Percentiles rank a stretch among this genome's conserved stretches.
phyloP scores from a whole-genome alignment of 2,888 invertebrate species.

The Furcula furcula region DNA sequence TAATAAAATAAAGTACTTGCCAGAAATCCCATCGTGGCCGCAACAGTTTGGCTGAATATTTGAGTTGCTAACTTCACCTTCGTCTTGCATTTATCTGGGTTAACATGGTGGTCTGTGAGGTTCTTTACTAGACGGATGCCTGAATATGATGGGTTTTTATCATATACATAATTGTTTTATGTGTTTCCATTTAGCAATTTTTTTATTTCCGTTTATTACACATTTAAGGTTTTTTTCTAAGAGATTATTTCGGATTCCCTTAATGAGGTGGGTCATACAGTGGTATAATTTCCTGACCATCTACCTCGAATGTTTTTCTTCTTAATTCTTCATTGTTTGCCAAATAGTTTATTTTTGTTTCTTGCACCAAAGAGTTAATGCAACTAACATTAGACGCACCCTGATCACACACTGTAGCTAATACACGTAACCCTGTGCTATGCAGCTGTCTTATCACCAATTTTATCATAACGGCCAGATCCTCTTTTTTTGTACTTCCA shows the following conservation, averaged over 20 bases:
- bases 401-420: constrained; percentile 4
- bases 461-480: not conserved
- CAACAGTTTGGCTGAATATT: not conserved
- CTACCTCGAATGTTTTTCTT: too few species aligned
- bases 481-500: too few species aligned
- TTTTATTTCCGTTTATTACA: too few species aligned
- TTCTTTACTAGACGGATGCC: not conserved
- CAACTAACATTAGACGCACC: not conserved
- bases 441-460: constrained; percentile 1
- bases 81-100: not conserved
- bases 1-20: too few species aligned
- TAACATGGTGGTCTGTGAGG: not conserved
- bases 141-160: not conserved
- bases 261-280: too few species aligned
- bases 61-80: not conserved
- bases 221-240: too few species aligned
- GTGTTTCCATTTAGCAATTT: not conserved
- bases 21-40: too few species aligned
- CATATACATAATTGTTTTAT: not conserved
- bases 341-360: too few species aligned
- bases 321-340: too few species aligned
- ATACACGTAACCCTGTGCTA: constrained; percentile 1
- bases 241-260: too few species aligned
- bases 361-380: not conserved
- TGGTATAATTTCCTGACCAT: too few species aligned